Evolutionary conservation across 2,888 invertebrate genomes (phyloP).

Genomic region (Hipparchia semele): DNA sequence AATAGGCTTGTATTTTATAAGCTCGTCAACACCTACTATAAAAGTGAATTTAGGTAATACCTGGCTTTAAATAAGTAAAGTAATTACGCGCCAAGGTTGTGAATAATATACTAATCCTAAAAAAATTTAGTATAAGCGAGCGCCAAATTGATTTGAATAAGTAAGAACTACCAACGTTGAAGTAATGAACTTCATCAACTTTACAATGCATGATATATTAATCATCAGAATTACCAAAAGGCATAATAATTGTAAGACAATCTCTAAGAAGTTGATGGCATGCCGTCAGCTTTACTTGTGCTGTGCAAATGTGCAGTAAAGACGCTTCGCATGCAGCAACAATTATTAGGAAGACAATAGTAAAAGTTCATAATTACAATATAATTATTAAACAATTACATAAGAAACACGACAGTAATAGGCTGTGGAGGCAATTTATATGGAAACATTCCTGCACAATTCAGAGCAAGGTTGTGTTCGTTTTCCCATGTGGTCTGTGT

Average conservation of each 20-base stretch:
- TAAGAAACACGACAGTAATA: constrained; percentile 15
- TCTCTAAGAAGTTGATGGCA: background rate
- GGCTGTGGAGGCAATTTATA: background rate
- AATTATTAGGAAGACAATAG: constrained; percentile 14
- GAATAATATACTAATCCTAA: too few relatives aligned
- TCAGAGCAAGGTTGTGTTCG: constrained; percentile 38
- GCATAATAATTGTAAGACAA: background rate
- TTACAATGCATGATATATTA: too few relatives aligned
- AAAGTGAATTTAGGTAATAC: too few relatives aligned
- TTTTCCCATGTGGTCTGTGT: constrained; percentile 38
- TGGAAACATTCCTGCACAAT: constrained; percentile 21
- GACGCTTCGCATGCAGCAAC: constrained; percentile 9
- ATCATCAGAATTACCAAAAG: too few relatives aligned
- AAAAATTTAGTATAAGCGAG: too few relatives aligned
- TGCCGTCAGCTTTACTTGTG: background rate
- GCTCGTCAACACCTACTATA: too few relatives aligned
- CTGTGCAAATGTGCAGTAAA: background rate
- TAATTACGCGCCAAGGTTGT: too few relatives aligned
- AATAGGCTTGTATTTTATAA: too few relatives aligned
- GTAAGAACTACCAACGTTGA: too few relatives aligned
- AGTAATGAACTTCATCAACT: too few relatives aligned
- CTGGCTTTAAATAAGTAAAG: too few relatives aligned
- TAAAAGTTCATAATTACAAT: constrained; percentile 26
- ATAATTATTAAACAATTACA: constrained; percentile 17
- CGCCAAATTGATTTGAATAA: too few relatives aligned